These are phyloP conservation scores for Solen grandis DNA, from an alignment of 1,140 invertebrate species.

Conservation along the genomic window DNA sequence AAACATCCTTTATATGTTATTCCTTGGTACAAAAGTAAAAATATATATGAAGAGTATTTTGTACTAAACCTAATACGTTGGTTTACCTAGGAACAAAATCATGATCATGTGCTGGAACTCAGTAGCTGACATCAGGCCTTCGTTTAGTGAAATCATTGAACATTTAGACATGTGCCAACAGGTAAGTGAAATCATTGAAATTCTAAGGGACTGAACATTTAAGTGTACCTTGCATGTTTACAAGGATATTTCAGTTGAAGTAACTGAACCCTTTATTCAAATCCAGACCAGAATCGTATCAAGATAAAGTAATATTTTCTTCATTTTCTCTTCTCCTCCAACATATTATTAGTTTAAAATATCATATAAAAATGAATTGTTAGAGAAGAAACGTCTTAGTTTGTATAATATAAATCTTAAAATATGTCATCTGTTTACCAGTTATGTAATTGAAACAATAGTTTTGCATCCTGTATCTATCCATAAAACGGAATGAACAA, in stretches of 20 bases:
- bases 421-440: no score
- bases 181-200: neutral
- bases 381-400: no score
- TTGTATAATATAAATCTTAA: no score
- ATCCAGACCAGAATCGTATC: neutral
- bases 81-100: constrained; percentile 50
- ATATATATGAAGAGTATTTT: no score
- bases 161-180: constrained; percentile 52
- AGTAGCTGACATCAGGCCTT: constrained; percentile 48
- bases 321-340: neutral
- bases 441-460: no score
- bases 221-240: neutral
- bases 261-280: neutral
- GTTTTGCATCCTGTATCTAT: no score
- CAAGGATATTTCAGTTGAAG: neutral
- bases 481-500: no score
- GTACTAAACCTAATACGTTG: no score
- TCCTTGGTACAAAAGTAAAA: no score
- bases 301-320: neutral
- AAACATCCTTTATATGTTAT: no score
- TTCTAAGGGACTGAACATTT: neutral
- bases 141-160: constrained; percentile 47
- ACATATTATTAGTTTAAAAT: neutral
- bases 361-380: no score
- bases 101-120: constrained; percentile 56